Evolutionary conservation across 2,113 vertebrate species (phyloP).

Genomic region (Thinocorus orbignyianus): DNA sequence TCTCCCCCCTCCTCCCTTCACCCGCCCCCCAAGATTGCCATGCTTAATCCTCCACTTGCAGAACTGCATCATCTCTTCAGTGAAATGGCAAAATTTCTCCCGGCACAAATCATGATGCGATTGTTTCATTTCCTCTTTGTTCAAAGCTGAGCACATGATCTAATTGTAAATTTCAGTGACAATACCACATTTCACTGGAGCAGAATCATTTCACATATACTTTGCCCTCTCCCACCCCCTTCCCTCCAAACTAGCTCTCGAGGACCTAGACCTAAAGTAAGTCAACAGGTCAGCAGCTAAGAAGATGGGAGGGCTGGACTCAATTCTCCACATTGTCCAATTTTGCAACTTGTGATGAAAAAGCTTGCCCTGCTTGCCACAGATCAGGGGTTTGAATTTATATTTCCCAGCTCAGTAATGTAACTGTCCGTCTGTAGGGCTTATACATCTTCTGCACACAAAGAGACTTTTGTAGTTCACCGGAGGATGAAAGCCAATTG

Average conservation of each 20-base stretch:
- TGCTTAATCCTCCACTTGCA: not conserved
- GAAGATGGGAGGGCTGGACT: not conserved
- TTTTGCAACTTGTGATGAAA: not conserved
- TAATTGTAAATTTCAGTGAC: not conserved
- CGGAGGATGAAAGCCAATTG: not conserved
- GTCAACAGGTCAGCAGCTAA: not conserved
- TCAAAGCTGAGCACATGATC: not conserved
- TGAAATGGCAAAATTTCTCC: not conserved
- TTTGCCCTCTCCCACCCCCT: not conserved
- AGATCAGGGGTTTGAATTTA: not conserved
- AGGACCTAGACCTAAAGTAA: not conserved
- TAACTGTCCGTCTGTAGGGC: not conserved
- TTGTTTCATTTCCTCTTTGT: not conserved
- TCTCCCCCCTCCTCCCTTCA: fast-evolving
- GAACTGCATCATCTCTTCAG: not conserved
- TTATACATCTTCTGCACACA: not conserved
- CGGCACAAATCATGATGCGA: fast-evolving
- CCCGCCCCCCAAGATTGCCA: not conserved
- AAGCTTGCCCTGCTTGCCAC: not conserved
- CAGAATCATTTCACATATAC: not conserved
- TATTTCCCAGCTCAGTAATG: not conserved
- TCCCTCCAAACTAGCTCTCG: not conserved
- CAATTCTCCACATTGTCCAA: not conserved
- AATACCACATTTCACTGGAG: not conserved
- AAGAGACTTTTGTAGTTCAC: not conserved